Evolutionary conservation across 2,797 vertebrate genomes (phyloP), one percentile per base, ranked within the genome.

Genomic region (Lindbergichthys nudifrons): DNA sequence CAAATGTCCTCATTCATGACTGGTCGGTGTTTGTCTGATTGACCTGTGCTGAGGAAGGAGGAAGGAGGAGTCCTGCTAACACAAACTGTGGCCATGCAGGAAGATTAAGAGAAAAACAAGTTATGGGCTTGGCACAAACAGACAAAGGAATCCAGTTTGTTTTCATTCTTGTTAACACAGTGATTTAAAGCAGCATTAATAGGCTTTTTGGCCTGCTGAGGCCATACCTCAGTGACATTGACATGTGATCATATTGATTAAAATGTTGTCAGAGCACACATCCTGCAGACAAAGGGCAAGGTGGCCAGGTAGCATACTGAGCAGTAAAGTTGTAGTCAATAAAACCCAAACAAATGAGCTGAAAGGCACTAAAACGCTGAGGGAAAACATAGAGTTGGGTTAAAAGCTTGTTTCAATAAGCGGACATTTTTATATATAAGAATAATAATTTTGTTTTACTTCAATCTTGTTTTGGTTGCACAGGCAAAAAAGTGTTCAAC

Each of bases 1-100:
- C 84, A 90, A 87, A 74, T 53, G 64, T 52, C 50, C 60, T 83
- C 78, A 89, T 90, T 92, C 87, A 90, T 75, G 73, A 54, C 69
- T 53, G 58, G 50, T 58, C 64, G 18, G 47, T 18, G 66, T 83
- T 79, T 64, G 67, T 67, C 71, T 70, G 51, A 72, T 36, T 75
- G 85, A 83, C 79, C 75, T 63, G 76, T 74, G 65, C 75, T 52
- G 80, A n/a, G n/a, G n/a, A n/a, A n/a, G n/a, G 30, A 56, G 14
- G 56, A 73, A 45, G 72, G 75, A 70, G 61, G 74, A 85, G 65
- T 75, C 63, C 14, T 13, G 77, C 7, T 26, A 58, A 81, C 16
- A 67, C 18, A 59, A 79, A 62, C 45, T 73, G 14, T 15, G 30
- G 61, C 36, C 19, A 48, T 63, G 52, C 4, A 46, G 48, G 59